These are phyloP conservation scores for Papilio machaon DNA, from an alignment of 1,140 invertebrate genomes.

Conservation along the genomic window DNA sequence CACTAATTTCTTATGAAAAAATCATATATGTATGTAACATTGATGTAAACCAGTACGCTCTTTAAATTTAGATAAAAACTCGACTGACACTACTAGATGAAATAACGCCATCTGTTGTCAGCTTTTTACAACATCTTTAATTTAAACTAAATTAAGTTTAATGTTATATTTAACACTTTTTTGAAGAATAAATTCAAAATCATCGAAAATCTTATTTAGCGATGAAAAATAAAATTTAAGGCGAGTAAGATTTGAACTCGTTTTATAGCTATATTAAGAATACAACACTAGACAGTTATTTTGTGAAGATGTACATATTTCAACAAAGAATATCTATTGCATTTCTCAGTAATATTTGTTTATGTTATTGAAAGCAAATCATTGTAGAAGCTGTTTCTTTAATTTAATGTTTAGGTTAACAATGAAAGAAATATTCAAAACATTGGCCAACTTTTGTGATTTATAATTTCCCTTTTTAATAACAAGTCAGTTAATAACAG, in stretches of 20 bases:
- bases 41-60: too few species aligned
- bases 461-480: constrained; percentile 3
- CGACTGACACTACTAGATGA: too few species aligned
- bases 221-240: too few species aligned
- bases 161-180: too few species aligned
- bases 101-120: background rate
- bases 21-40: background rate
- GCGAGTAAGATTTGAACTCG: too few species aligned
- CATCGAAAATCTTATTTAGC: too few species aligned
- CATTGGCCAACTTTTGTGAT: background rate
- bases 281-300: too few species aligned
- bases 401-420: background rate
- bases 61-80: too few species aligned
- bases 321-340: background rate
- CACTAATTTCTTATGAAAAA: background rate
- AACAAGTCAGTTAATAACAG: constrained; percentile 13
- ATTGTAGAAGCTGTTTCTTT: background rate
- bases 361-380: background rate
- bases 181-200: too few species aligned
- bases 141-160: too few species aligned
- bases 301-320: background rate
- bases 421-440: background rate
- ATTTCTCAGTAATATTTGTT: background rate
- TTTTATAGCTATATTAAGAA: background rate
- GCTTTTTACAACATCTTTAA: too few species aligned